These are phyloP conservation scores for Limenitis camilla DNA, from an alignment of 2,888 invertebrate genomes.

Conservation along the genomic window DNA sequence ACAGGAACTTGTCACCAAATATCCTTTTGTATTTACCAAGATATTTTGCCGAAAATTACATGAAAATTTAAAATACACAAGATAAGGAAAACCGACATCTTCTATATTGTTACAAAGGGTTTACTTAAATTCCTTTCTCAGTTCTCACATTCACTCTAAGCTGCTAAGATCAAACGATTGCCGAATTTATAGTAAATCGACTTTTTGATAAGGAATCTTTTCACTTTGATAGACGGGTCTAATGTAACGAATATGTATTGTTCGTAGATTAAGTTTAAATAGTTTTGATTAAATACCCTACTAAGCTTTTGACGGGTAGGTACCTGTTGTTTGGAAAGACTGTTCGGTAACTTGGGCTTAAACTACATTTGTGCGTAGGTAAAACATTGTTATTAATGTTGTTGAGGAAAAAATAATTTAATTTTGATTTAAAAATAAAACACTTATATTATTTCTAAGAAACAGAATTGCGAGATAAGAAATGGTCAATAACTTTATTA, in stretches of 20 bases:
- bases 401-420: no score
- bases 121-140: neutral
- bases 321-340: neutral
- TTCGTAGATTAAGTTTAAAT: no score
- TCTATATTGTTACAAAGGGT: no score
- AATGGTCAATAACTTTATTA: no score
- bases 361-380: no score
- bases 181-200: constrained; percentile 4
- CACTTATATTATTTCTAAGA: no score
- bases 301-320: constrained; percentile 11
- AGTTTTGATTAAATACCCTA: no score
- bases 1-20: neutral
- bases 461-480: no score
- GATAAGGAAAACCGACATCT: neutral
- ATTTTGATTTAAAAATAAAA: no score
- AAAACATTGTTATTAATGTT: no score
- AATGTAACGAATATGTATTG: constrained; percentile 13
- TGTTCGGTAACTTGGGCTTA: no score
- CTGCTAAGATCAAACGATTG: constrained; percentile 5
- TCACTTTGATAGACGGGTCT: constrained; percentile 21
- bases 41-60: neutral
- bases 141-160: neutral
- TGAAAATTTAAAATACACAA: neutral
- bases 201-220: constrained; percentile 9
- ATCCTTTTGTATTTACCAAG: neutral